Base-by-base conservation (phyloP, 2,888 invertebrate genomes). In the Rhamphomyia laevipes region DNA sequence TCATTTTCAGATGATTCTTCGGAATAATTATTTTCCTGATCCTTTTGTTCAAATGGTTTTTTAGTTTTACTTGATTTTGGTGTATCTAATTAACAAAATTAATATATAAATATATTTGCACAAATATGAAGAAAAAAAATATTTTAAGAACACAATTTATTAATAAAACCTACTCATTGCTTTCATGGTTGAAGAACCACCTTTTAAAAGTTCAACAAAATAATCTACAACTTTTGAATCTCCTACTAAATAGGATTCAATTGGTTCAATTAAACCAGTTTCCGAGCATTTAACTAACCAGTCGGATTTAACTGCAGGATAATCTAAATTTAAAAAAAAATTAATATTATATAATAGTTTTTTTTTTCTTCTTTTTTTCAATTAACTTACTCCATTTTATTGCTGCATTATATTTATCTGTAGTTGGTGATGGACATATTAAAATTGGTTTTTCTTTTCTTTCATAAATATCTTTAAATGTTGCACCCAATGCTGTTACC, bases 321-420 rank as follows among this genome's bases (percentile, higher is more conserved):
- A 71, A 31, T 61, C 55, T 55, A 44, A 16, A 3, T n/a, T 17
- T 18, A 18, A 27, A 27, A 27, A 3, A 6, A 27, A 27, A 27
- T 27, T 30, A 27, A 37, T 30, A 15, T 6, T 42, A 4, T 18
- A 27, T 7, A 27, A 7, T 27, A 7, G 23, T 27, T 27, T 7
- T 7, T 27, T 27, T 7, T 7, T 27, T 7, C 4, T 27, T 27
- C 2, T 7, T 27, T 21, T 6, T 27, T 7, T 27, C 6, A n/a
- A 17, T 3, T 27, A 7, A 40, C 21, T 18, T 50, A 12, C 78
- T 77, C 95, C 94, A 95, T 65, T 86, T 88, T 0, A 84, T 60
- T 0, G 89, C 87, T 0, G 91, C 92, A 38, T 73, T 73, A 63
- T 86, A 87, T 64, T 93, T 95, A 58, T 84, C 85, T 0, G 92